These are phyloP conservation scores for Hydrotaea diabolus DNA, from an alignment of 2,888 invertebrate species.

Conservation along the genomic window DNA sequence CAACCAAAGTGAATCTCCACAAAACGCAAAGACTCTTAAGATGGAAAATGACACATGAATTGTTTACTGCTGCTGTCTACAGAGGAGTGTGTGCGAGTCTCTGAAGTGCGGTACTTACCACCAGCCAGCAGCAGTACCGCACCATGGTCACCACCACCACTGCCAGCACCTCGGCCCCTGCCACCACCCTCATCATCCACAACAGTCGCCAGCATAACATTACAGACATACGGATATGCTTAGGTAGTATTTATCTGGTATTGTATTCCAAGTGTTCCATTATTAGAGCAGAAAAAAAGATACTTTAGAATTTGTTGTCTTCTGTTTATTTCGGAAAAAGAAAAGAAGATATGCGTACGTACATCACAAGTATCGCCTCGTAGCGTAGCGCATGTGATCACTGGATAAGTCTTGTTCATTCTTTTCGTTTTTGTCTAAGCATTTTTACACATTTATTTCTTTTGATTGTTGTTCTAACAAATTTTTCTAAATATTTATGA, in stretches of 20 bases:
- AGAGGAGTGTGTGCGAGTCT: not conserved
- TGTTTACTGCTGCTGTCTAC: constrained; percentile 7
- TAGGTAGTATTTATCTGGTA: not conserved
- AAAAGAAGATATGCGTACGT: not conserved
- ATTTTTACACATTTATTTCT: not conserved
- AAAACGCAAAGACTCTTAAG: constrained; percentile 10
- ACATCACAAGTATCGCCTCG: not conserved
- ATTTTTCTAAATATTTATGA: not conserved
- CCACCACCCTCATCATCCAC: not conserved
- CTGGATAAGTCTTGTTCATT: not conserved
- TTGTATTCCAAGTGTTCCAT: constrained; percentile 1
- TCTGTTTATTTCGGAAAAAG: not conserved
- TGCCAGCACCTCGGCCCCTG: not conserved
- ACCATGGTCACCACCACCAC: not conserved
- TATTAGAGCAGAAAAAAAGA: constrained; percentile 16
- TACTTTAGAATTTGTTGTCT: not conserved
- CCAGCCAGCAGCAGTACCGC: too few relatives aligned
- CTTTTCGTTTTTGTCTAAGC: not conserved
- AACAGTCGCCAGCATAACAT: constrained; percentile 25
- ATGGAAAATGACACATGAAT: not conserved
- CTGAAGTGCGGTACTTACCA: not conserved
- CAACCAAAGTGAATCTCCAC: constrained; percentile 27
- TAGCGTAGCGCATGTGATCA: not conserved
- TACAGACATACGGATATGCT: not conserved
- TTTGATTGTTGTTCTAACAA: not conserved